These are phyloP conservation scores for Aldrovandia affinis DNA, from an alignment of 2,797 vertebrate species.

Conservation along the genomic window DNA sequence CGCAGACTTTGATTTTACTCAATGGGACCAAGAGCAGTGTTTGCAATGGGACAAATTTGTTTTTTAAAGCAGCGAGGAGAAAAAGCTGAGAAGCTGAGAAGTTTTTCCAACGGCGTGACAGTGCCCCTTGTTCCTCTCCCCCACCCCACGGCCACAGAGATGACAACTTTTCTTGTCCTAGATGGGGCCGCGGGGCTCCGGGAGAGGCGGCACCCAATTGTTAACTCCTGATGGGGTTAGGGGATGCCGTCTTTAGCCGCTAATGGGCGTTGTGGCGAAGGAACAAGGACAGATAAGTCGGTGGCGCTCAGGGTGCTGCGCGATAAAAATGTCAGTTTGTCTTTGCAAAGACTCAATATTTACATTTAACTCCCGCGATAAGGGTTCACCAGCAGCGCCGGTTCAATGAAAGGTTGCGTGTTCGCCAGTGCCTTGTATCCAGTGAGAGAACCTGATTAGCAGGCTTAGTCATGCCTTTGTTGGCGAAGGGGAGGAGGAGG, in stretches of 20 bases:
- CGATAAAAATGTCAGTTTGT: neutral
- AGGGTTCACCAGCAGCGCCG: neutral
- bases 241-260: neutral
- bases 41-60: neutral
- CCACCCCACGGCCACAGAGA: no score
- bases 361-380: conserved; percentile 9
- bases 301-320: neutral
- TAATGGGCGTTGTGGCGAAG: neutral
- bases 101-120: neutral
- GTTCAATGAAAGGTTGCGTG: neutral
- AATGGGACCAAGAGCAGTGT: neutral
- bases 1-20: neutral
- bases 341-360: neutral
- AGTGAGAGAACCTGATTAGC: neutral
- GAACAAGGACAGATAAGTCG: neutral
- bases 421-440: neutral
- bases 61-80: neutral
- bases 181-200: neutral
- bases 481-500: neutral
- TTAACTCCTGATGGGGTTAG: neutral
- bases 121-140: neutral
- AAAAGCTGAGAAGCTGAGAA: neutral
- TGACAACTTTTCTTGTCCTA: neutral
- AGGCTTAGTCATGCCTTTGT: neutral
- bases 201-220: neutral